Evolutionary conservation across 2,113 vertebrate genomes (phyloP).

Genomic region (Falcunculus frontatus): DNA sequence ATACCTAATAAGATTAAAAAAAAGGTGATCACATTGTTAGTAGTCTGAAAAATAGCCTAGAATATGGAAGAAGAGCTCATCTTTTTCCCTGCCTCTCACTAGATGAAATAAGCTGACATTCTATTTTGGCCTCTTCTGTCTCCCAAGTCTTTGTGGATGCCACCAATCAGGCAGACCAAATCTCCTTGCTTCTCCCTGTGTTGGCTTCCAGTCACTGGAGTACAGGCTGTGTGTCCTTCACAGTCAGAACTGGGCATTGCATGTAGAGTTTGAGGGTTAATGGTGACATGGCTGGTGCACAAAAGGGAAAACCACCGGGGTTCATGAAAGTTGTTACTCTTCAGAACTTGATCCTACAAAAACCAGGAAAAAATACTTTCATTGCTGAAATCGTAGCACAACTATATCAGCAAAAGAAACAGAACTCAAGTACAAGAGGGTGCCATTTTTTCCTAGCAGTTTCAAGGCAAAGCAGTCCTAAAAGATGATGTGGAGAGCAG

Average conservation of each 20-base stretch:
- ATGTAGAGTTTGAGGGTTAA: neutral
- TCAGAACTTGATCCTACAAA: neutral
- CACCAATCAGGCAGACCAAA: neutral
- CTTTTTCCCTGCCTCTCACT: neutral
- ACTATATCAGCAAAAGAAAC: neutral
- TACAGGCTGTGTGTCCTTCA: neutral
- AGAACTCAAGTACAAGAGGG: neutral
- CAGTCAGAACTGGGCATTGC: neutral
- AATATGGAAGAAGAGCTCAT: neutral
- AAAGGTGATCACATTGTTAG: neutral
- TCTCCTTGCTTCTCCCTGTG: neutral
- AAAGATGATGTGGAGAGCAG: neutral
- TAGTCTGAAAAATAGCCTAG: neutral
- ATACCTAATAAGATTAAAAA: neutral
- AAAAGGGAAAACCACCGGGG: neutral
- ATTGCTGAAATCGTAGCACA: neutral
- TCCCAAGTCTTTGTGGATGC: neutral
- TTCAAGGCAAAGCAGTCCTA: neutral
- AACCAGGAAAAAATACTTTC: neutral
- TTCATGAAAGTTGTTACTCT: neutral
- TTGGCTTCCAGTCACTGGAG: neutral
- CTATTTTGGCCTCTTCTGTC: neutral
- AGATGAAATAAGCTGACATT: neutral
- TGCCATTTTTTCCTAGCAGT: neutral
- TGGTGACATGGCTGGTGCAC: neutral